Base-by-base conservation (phyloP, 64 coral and sea anemone genomes). In the Platygyra sinensis region DNA sequence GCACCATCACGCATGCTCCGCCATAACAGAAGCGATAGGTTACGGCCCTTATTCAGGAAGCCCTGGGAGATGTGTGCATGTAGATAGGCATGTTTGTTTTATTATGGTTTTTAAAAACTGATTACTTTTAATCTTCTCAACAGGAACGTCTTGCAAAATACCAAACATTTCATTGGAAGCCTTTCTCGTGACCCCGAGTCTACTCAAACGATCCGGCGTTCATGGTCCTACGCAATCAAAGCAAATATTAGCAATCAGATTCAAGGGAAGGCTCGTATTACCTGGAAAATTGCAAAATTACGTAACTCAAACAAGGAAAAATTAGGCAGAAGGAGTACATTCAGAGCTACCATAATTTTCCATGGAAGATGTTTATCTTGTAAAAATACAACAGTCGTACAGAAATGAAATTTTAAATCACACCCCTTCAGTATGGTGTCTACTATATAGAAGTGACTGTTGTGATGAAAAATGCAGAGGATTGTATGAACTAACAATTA, bases 131-230 rank as follows among this genome's bases (percentile, higher is more conserved):
- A n/a, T 62, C 8, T 29, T 46, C 38, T 69, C 33, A 24, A 3
- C 63, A 85, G 80, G 32, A 2, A 42, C 63, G 6, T 28, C 20
- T 0, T 85, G 81, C 39, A 69, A 67, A 6, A 25, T 15, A n/a
- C 81, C 81, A 27, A 85, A 85, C 42, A 85, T 85, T 28, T 71
- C 63, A 27, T 64, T 83, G 36, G 12, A 27, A 85, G 15, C 81
- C 62, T 85, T 42, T 51, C 33, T 4, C 81, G 39, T 38, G 10
- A 2, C 29, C 42, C 9, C 50, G 0, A 50, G 4, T 14, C 19
- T 71, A 2, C 39, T 85, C 3, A 5, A 1, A 39, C 49, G 29
- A 85, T 85, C 33, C 19, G 49, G 10, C 81, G 81, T 51, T 85
- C 81, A 72, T 27, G 63, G 4, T 71, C 19, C 12, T 71, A 24